Base-by-base conservation (phyloP, 2,797 vertebrate genomes). In the Neosilurus mollespiculum region DNA sequence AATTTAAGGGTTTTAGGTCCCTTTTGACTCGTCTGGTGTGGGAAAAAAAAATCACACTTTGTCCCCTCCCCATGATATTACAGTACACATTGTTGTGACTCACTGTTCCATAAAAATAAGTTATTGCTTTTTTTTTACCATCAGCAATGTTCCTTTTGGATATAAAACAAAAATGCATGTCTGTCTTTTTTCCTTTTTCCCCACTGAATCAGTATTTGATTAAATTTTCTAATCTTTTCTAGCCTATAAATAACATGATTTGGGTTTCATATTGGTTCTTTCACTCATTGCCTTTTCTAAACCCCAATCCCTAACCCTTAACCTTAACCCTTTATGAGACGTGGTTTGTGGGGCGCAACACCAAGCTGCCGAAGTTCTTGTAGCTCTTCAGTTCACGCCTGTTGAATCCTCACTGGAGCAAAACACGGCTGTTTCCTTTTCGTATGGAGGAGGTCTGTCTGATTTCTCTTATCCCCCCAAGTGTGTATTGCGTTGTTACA, bases 221-320 rank as follows among this genome's bases (percentile, higher is more conserved):
- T 43, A 6, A 43, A 43, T 43, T 6, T 43, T 91, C 16, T 88
- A 90, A 91, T 88, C 82, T 76, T 90, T 73, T 59, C 12, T 64
- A 9, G 92, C 92, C 87, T 96, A 95, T 96, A 95, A 94, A 95
- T 95, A 94, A 92, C 92, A 88, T 91, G 86, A 90, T 91, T 89
- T 86, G 49, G 92, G 92, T 89, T 77, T 92, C 90, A 91, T 94
- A 86, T 91, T 89, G 87, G 88, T 88, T 90, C 88, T 93, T 95
- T 94, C 92, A 93, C 92, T 92, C 90, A 93, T 89, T 88, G 90
- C 91, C 92, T 93, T 94, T 94, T 92, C 37, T 43, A 43, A 43
- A 43, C 37, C 37, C 37, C 37, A 43, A 43, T 43, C 37, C n/a
- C n/a, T 43, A 43, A 43, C 37, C 37, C 37, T 43, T 6, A 2